Conservation (phyloP, 2,888 invertebrate species). For the Phytoseiulus persimilis region DNA sequence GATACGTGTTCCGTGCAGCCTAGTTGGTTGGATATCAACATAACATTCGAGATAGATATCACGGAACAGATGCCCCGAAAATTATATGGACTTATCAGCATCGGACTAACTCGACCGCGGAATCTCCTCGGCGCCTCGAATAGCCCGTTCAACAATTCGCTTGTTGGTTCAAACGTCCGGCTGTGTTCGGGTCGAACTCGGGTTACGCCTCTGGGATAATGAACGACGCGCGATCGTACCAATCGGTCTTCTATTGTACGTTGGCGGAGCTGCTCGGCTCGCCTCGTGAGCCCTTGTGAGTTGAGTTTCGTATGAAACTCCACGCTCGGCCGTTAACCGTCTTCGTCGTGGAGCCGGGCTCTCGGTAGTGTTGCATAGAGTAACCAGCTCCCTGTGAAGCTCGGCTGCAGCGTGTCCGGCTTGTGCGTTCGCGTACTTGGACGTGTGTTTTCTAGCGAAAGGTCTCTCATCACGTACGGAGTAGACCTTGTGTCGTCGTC, state of each 20-base stretch:
- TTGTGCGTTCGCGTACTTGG: not conserved
- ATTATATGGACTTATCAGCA: too few species aligned
- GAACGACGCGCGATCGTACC: not conserved
- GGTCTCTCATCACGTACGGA: slow-evolving; percentile 5
- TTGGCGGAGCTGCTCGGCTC: not conserved
- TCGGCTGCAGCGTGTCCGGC: not conserved
- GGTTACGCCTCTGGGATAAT: not conserved
- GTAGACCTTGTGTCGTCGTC: not conserved
- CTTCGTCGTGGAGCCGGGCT: not conserved
- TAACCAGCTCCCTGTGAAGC: not conserved
- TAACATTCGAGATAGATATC: too few species aligned
- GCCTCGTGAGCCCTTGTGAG: not conserved
- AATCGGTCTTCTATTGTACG: not conserved
- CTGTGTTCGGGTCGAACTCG: not conserved
- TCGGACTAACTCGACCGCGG: too few species aligned
- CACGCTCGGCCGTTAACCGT: not conserved
- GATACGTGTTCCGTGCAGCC: too few species aligned
- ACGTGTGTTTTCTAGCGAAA: not conserved
- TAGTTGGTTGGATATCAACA: too few species aligned
- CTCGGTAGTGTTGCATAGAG: not conserved
- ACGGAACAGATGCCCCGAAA: too few species aligned
- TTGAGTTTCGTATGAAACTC: not conserved
- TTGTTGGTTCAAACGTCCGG: not conserved
- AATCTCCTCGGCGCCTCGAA: too few species aligned
- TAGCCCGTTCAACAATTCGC: not conserved